Percentiles rank a stretch among this genome's conserved stretches.
Conservation (phyloP, 2,888 invertebrate species). For the Furcula furcula region DNA sequence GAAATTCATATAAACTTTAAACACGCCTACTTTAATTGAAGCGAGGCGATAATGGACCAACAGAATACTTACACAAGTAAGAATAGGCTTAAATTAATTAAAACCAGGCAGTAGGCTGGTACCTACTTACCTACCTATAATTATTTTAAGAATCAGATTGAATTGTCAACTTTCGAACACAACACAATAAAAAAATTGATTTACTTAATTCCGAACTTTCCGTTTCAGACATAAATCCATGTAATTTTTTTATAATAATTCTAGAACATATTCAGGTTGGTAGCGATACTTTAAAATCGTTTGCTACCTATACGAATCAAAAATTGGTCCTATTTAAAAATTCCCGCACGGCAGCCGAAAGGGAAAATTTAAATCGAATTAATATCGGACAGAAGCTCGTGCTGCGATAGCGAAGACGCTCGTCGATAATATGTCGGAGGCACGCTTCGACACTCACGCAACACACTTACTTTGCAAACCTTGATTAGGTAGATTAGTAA, state of each 20-base stretch:
- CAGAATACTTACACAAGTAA: neutral
- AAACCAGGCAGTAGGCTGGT: too few species aligned
- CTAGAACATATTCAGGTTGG: constrained; percentile 9
- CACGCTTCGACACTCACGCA: constrained; percentile 52
- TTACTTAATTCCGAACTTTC: too few species aligned
- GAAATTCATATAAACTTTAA: neutral
- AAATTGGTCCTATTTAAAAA: constrained; percentile 21
- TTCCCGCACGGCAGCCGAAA: constrained; percentile 64
- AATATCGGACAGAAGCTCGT: constrained; percentile 59
- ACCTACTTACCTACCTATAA: too few species aligned
- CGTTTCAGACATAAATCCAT: too few species aligned
- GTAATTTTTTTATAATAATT: too few species aligned
- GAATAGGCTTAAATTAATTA: too few species aligned
- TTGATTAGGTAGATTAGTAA: too few species aligned
- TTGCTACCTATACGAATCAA: constrained; percentile 23
- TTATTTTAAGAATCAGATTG: too few species aligned
- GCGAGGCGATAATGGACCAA: neutral
- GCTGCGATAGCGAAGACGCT: constrained; percentile 43
- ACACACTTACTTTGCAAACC: constrained; percentile 14
- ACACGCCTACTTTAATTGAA: neutral
- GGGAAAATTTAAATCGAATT: constrained; percentile 34
- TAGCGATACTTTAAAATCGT: constrained; percentile 20
- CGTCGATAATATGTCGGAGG: constrained; percentile 40
- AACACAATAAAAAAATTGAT: too few species aligned
- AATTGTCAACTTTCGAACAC: too few species aligned